Base-by-base conservation (phyloP, 2,888 invertebrate species). In the Petrolisthes cinctipes region DNA sequence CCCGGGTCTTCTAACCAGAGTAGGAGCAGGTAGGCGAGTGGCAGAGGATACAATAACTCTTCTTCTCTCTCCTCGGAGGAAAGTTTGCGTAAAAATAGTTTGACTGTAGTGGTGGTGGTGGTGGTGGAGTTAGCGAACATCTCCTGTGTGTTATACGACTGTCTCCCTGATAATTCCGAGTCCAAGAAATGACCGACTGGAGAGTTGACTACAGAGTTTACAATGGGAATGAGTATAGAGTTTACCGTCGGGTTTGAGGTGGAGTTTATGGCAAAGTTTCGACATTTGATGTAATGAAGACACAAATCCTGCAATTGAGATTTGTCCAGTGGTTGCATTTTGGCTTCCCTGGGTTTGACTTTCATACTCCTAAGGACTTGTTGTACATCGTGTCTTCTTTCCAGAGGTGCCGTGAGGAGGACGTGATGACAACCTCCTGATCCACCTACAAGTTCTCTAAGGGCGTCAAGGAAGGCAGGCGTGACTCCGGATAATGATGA, bases 1-100 rank as follows among this genome's bases (percentile, higher is more conserved):
- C 61, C 78, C 5, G 78, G 75, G 9, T 89, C 83, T 9, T 83
- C 56, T 9, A 51, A 61, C 86, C 86, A 89, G 20, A 86, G 73
- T 53, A 71, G 53, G 11, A 89, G 73, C 56, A 89, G n/a, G 20
- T 86, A 89, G 14, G 85, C 85, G 2, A 89, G 56, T 5, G 89
- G 73, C 66, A 89, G 56, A 37, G 89, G 89, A 37, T 86, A 86
- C 20, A 86, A 20, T 1, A 89, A 73, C 14, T 79, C 86, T 61
- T 83, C 57, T 5, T 86, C 80, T 61, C 86, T 86, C 75, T 79
- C 53, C 73, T 86, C 75, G n/a, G 81, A 81, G 73, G 57, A 20
- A 6, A 85, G 68, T 23, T 66, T 76, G 37, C 80, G n/a, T 4
- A 80, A 53, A 37, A 85, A 68, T 54, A 80, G 66, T 6, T 6